These are phyloP conservation scores for Centroberyx gerrardi DNA, from an alignment of 2,797 vertebrate species.

Conservation along the genomic window DNA sequence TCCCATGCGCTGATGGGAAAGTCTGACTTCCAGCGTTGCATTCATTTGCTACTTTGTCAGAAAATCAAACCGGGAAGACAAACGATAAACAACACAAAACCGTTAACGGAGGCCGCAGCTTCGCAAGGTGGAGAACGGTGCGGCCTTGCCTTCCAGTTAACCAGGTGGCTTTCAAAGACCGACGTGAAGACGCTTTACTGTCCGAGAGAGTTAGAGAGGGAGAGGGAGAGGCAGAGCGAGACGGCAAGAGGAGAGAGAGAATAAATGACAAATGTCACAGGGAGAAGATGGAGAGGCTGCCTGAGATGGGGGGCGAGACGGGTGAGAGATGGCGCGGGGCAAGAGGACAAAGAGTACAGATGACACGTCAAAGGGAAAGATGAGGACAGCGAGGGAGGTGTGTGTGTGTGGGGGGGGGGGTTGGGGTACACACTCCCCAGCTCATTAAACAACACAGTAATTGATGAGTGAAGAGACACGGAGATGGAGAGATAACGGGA, in stretches of 20 bases:
- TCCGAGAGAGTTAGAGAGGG: constrained; percentile 21
- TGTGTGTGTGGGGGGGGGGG: constrained; percentile 37
- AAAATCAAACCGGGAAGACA: no score
- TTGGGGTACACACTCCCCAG: constrained; percentile 54
- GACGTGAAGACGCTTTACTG: constrained; percentile 14
- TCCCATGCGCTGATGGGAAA: no score
- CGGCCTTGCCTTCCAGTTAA: no score
- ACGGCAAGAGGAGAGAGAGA: constrained; percentile 26
- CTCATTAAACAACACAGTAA: constrained; percentile 68
- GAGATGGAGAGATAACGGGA: constrained; percentile 27
- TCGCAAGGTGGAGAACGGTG: no score
- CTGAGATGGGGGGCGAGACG: background rate
- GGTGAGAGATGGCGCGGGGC: constrained; percentile 47
- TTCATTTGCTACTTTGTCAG: no score
- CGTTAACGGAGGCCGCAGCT: no score
- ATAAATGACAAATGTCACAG: constrained; percentile 48
- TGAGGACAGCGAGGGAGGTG: constrained; percentile 23
- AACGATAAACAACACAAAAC: no score
- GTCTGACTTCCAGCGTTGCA: no score
- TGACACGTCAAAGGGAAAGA: constrained; percentile 37
- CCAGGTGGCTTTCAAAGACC: background rate
- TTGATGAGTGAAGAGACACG: constrained; percentile 55
- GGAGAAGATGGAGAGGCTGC: constrained; percentile 24
- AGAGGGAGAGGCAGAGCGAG: constrained; percentile 34
- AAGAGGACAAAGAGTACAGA: constrained; percentile 52